Percentiles rank a stretch among this genome's conserved stretches.
Conservation (phyloP, 2,888 invertebrate species). For the Acanthopleura granulata region DNA sequence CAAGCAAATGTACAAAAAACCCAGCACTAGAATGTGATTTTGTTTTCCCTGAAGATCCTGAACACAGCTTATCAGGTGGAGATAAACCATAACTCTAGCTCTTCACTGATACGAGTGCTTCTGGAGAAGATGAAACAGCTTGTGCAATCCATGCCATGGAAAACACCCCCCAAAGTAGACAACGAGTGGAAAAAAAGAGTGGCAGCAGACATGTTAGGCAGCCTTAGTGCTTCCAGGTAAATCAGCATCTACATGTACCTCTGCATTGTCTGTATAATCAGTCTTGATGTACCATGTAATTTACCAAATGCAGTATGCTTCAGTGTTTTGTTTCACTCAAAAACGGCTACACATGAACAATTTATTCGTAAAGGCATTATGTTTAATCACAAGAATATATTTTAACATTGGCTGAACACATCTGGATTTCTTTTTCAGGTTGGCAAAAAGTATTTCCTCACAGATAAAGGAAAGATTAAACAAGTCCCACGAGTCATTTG, state of each 20-base stretch:
- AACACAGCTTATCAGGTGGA: slow-evolving; percentile 82
- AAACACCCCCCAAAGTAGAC: slow-evolving; percentile 70
- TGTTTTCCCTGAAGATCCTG: slow-evolving; percentile 68
- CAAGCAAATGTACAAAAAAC: too few species aligned
- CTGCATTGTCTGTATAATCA: neutral
- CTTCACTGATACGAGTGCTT: slow-evolving; percentile 77
- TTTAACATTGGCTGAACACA: too few species aligned
- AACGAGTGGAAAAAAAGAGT: slow-evolving; percentile 80
- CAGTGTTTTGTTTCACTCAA: too few species aligned
- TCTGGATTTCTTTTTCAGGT: slow-evolving; percentile 64
- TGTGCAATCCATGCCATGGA: slow-evolving; percentile 77
- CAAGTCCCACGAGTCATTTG: slow-evolving; percentile 84
- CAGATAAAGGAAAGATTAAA: slow-evolving; percentile 84
- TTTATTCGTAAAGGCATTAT: too few species aligned
- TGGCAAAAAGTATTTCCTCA: slow-evolving; percentile 80
- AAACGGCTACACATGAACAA: too few species aligned
- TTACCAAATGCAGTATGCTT: too few species aligned
- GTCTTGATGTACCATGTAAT: neutral
- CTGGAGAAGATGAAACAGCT: slow-evolving; percentile 79
- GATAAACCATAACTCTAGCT: slow-evolving; percentile 76
- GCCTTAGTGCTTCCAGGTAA: slow-evolving; percentile 75
- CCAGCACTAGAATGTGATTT: neutral
- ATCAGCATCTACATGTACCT: slow-evolving; percentile 7
- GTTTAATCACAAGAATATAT: too few species aligned
- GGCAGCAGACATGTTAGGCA: slow-evolving; percentile 79